phyloP scores from a whole-genome alignment of 2,797 vertebrate genomes.

The Remorina albescens region DNA sequence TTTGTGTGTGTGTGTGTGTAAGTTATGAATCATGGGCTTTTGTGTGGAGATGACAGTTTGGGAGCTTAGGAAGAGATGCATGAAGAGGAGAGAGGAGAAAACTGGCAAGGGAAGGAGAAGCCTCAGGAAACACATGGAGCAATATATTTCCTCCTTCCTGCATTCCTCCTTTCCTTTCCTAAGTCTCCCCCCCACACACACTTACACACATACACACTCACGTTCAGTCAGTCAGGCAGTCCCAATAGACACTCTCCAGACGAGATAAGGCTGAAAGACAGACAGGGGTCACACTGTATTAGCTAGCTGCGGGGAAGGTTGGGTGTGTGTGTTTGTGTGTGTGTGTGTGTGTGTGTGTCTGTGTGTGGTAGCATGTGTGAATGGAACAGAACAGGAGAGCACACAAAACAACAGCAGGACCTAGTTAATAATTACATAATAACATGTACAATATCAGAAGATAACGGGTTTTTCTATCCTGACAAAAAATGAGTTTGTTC shows the following conservation, averaged over 20 bases:
- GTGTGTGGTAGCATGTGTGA: conserved; percentile 20
- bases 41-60: conserved; percentile 65
- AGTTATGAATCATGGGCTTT: conserved; percentile 52
- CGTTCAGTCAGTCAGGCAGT: conserved; percentile 33
- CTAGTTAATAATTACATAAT: background rate
- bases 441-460: background rate
- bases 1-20: conserved; percentile 28
- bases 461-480: background rate
- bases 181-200: conserved; percentile 1
- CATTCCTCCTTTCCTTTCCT: conserved; percentile 38
- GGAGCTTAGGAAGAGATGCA: conserved; percentile 52
- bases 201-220: background rate
- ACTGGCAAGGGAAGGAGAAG: conserved; percentile 32
- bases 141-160: conserved; percentile 49
- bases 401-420: background rate
- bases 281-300: conserved; percentile 70
- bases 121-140: conserved; percentile 47
- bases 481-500: background rate
- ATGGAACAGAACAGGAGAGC: conserved; percentile 5
- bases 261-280: conserved; percentile 70
- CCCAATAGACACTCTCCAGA: conserved; percentile 52
- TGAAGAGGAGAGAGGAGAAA: conserved; percentile 17
- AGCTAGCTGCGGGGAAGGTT: conserved; percentile 46
- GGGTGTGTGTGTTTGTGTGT: conserved; percentile 31
- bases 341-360: conserved; percentile 34